Evolutionary conservation across 2,888 invertebrate genomes (phyloP), one percentile per base, ranked within the genome.

Genomic region (Trichogramma evanescens): DNA sequence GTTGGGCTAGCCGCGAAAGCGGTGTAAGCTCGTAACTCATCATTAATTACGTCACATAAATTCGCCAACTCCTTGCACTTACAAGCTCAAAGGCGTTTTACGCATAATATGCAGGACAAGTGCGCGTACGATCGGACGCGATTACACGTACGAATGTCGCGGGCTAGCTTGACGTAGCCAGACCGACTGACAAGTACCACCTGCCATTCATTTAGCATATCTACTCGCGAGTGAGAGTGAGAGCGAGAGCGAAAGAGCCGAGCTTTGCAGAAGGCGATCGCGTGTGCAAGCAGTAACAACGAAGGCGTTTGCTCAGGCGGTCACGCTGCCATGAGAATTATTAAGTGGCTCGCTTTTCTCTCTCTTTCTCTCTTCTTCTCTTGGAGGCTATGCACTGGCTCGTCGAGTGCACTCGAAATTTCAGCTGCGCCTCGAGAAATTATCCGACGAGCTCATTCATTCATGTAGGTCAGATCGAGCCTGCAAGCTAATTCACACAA

Each of bases 21-120:
- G 40, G 6, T 40, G 50, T 38, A n/a, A 13, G 49, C 40, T 67
- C 68, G 65, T 70, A 70, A 71, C 66, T 70, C 69, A 69, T 65
- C 64, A 66, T 71, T 71, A 71, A 71, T 72, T 71, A 71, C 26
- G 26, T 26, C 26, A 2, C 26, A 71, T 72, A 70, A 71, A 71
- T 68, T 66, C 68, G 66, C 63, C 66, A 50, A 4, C 44, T 26
- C 38, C 41, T 9, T 38, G 49, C 49, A 7, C 26, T 63, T 26
- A 26, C 62, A 64, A 66, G 65, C 63, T 65, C 58, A 61, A 52
- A 58, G 60, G 58, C 58, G 50, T 55, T 59, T 48, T 52, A 48
- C 49, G 43, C 52, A 26, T 9, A 42, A 44, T 39, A 39, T 45
- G 26, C 44, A 44, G 26, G 26, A 54, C 10, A 52, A 39, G n/a